phyloP scores from a whole-genome alignment of 1,140 invertebrate species.

The Hestina assimilis region DNA sequence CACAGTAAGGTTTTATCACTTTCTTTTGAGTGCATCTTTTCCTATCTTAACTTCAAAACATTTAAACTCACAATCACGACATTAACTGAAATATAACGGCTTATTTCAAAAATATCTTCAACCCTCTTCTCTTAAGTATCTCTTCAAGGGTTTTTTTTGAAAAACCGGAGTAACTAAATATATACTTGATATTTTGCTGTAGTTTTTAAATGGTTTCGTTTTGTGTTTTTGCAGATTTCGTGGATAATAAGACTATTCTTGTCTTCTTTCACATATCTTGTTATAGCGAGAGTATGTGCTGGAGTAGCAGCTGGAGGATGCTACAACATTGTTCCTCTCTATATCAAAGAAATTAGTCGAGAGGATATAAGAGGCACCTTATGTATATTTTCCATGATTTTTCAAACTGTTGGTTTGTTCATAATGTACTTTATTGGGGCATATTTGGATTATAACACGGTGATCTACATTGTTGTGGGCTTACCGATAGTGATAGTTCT shows the following conservation, averaged over 20 bases:
- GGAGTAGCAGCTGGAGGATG: constrained; percentile 31
- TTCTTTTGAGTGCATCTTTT: too few relatives aligned
- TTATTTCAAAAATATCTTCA: too few relatives aligned
- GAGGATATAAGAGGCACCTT: constrained; percentile 31
- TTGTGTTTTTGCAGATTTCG: constrained; percentile 28
- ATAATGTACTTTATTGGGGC: constrained; percentile 38
- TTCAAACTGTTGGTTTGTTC: constrained; percentile 20
- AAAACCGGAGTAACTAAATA: too few relatives aligned
- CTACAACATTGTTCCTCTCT: constrained; percentile 30
- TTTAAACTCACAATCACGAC: too few relatives aligned
- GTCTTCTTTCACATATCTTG: constrained; percentile 16
- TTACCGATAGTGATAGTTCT: constrained; percentile 23
- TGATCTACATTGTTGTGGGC: constrained; percentile 28
- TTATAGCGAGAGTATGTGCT: constrained; percentile 24
- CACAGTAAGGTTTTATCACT: too few relatives aligned
- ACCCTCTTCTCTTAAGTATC: too few relatives aligned
- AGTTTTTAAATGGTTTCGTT: neutral
- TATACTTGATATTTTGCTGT: too few relatives aligned
- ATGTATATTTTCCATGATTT: constrained; percentile 2
- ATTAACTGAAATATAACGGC: too few relatives aligned
- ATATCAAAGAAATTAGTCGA: constrained; percentile 37
- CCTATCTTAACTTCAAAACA: too few relatives aligned
- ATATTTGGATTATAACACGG: constrained; percentile 14
- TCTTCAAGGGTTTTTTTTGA: too few relatives aligned
- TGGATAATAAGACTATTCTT: constrained; percentile 26